A percentile compares a stretch with the other conserved stretches of the same genome.
phyloP scores from a whole-genome alignment of 1,140 invertebrate species.

The Nasonia longicornis region DNA sequence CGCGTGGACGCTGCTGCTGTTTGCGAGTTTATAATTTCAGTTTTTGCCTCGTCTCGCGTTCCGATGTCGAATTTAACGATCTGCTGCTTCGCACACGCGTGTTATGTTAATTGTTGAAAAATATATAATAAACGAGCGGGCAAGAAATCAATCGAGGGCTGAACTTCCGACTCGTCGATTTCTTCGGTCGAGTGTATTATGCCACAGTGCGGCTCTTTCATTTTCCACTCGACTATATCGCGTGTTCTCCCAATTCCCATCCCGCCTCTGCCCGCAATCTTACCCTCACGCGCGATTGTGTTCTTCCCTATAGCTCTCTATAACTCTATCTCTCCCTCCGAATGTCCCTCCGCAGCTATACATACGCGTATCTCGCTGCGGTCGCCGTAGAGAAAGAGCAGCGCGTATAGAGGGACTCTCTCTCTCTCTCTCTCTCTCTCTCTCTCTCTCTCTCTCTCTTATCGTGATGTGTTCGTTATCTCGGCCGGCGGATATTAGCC shows the following conservation, averaged over 20 bases:
- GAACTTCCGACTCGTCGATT: neutral
- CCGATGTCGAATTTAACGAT: no score
- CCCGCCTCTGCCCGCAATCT: neutral
- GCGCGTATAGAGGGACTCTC: slow-evolving; percentile 26
- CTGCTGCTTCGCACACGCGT: no score
- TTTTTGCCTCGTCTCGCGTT: no score
- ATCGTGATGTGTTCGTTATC: slow-evolving; percentile 48
- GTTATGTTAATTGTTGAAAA: no score
- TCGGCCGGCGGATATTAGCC: slow-evolving; percentile 45
- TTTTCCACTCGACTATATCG: neutral
- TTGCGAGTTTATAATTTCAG: no score
- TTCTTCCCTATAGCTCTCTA: slow-evolving; percentile 6
- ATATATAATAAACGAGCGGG: no score
- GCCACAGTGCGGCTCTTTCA: neutral
- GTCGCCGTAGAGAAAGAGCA: neutral
- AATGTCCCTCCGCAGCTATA: slow-evolving; percentile 6
- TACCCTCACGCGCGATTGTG: neutral
- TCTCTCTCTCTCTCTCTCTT: slow-evolving; percentile 26
- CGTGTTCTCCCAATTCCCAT: neutral
- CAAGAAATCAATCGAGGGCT: slow-evolving; percentile 13
- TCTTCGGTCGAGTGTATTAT: neutral
- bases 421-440: neutral
- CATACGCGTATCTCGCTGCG: neutral
- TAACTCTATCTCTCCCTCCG: slow-evolving; percentile 13
- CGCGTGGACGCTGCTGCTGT: no score